A percentile compares a stretch with the other conserved stretches of the same genome.
phyloP scores from a whole-genome alignment of 2,888 invertebrate species.

The Invenusta paracnida region DNA sequence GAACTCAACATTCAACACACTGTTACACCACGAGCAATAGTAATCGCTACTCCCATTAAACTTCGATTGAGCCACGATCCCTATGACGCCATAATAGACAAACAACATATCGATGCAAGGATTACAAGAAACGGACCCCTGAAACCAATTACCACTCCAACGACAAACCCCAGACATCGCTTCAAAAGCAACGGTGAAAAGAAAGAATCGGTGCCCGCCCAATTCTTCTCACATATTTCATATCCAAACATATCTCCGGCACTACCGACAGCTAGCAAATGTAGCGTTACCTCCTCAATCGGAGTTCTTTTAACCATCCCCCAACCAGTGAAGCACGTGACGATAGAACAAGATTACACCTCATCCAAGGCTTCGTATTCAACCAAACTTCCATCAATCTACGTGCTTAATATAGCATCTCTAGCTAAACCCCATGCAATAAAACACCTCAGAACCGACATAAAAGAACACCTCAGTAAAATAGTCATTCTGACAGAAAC shows the following conservation, averaged over 20 bases:
- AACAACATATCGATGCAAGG: not conserved
- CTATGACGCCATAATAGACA: not conserved
- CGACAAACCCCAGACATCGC: no score
- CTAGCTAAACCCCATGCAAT: not conserved
- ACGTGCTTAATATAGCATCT: not conserved
- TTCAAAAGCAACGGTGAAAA: no score
- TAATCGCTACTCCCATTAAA: not conserved
- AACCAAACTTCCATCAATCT: not conserved
- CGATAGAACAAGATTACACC: not conserved
- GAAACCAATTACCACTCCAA: not conserved
- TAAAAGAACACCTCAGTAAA: not conserved
- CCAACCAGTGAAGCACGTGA: not conserved
- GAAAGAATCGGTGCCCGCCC: no score
- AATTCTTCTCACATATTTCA: no score
- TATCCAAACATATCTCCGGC: no score
- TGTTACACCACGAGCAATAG: not conserved
- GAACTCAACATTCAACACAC: not conserved
- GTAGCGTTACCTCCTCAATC: no score
- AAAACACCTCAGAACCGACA: not conserved
- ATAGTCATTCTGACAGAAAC: not conserved
- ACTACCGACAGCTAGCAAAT: no score
- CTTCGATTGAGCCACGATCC: not conserved
- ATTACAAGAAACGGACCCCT: not conserved
- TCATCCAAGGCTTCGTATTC: not conserved
- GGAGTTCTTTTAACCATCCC: no score